A percentile compares a stretch with the other conserved stretches of the same genome.
Conservation (phyloP, 2,888 invertebrate species). For the Caenorhabditis afra region DNA sequence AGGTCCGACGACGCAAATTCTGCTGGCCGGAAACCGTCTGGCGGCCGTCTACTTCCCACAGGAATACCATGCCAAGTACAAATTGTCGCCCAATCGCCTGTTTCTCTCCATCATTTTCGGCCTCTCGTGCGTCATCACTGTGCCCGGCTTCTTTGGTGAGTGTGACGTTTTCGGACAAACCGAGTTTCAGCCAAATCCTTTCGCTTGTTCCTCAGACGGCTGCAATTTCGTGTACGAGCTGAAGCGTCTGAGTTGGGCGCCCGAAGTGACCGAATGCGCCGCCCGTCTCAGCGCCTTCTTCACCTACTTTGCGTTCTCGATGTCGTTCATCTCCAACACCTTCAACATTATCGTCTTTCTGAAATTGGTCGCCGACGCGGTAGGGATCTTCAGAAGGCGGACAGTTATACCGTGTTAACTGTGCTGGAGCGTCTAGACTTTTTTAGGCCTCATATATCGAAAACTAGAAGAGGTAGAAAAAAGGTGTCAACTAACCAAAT, state of each 20-base stretch:
- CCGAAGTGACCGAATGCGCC: slow-evolving; percentile 27
- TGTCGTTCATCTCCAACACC: slow-evolving; percentile 40
- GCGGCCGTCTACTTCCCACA: slow-evolving; percentile 43
- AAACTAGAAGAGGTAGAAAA: too few species aligned
- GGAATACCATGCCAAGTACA: slow-evolving; percentile 37
- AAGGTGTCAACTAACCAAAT: too few species aligned
- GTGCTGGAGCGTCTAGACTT: too few species aligned
- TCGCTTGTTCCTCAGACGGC: slow-evolving; percentile 23
- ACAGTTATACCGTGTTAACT: too few species aligned
- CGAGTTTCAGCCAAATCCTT: too few species aligned
- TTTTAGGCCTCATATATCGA: too few species aligned
- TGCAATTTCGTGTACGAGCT: slow-evolving; percentile 29
- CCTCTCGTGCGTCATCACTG: background rate
- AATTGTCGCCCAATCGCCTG: slow-evolving; percentile 27
- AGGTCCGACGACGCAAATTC: slow-evolving; percentile 45
- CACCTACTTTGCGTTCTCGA: slow-evolving; percentile 39
- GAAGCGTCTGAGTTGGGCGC: slow-evolving; percentile 24
- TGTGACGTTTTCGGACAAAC: too few species aligned
- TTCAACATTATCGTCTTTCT: slow-evolving; percentile 36
- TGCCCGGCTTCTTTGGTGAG: slow-evolving; percentile 35
- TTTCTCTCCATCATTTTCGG: slow-evolving; percentile 22
- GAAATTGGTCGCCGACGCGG: slow-evolving; percentile 40
- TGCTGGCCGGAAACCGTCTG: slow-evolving; percentile 37
- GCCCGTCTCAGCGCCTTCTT: slow-evolving; percentile 22
- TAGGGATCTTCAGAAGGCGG: too few species aligned